phyloP scores from a whole-genome alignment of 2,797 vertebrate species.

The Pipistrellus kuhlii region DNA sequence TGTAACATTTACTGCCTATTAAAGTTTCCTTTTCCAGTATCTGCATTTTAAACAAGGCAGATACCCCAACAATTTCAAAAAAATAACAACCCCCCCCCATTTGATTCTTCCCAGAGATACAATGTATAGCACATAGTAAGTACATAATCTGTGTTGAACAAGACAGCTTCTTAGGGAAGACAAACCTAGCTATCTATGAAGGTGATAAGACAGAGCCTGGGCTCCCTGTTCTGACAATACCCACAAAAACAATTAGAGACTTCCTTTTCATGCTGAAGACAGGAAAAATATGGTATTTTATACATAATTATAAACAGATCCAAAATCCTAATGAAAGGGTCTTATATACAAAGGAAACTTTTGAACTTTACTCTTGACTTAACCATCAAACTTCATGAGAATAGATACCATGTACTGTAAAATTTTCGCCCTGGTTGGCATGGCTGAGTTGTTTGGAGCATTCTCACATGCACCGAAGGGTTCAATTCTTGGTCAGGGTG shows the following conservation, averaged over 20 bases:
- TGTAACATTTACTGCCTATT: background rate
- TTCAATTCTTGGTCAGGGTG: background rate
- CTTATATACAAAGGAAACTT: slow-evolving; percentile 37
- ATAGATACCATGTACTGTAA: background rate
- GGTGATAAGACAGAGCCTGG: background rate
- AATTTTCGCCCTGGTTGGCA: background rate
- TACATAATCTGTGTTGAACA: background rate
- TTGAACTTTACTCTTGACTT: background rate
- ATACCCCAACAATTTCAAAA: background rate
- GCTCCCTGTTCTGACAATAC: background rate
- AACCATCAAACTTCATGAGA: background rate
- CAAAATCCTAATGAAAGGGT: background rate
- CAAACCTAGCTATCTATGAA: background rate
- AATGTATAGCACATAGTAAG: background rate
- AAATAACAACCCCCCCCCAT: background rate
- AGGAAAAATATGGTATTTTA: background rate
- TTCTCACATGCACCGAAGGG: background rate
- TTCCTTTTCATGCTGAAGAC: slow-evolving; percentile 30
- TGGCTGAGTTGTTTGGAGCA: background rate
- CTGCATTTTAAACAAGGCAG: slow-evolving; percentile 8
- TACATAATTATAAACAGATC: background rate
- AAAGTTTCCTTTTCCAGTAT: background rate
- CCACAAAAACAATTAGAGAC: background rate
- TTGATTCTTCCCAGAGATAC: background rate
- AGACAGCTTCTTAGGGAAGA: background rate